Base-by-base conservation (phyloP, 2,888 invertebrate genomes). In the Phania funesta region DNA sequence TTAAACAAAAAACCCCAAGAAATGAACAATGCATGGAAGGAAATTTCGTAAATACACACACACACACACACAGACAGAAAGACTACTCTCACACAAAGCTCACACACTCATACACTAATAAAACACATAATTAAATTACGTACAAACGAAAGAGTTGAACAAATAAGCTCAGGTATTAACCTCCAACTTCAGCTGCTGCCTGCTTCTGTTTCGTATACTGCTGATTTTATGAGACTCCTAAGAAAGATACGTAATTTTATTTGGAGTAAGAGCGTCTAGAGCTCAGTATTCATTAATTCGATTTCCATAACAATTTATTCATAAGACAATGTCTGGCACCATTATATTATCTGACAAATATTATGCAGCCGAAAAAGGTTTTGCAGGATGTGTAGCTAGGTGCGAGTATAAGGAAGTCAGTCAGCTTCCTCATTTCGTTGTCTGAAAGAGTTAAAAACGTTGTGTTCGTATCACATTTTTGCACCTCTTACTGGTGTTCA, bases 261-360 rank as follows among this genome's bases (percentile, higher is more conserved):
- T 38, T 41, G 70, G 50, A 58, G 62, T 67, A 58, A 46, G 64
- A 73, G 80, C 52, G 75, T 81, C 83, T 54, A 76, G 75, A 56
- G 78, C 87, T 86, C 87, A 87, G 89, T 89, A 90, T 91, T 90
- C 90, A 91, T 91, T 90, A 90, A 90, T 90, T 90, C 91, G 90
- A 90, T 90, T 90, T 91, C 90, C 91, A 91, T 90, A 90, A 90
- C 91, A 90, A 90, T 91, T 90, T 90, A 91, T 91, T 90, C 91
- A 91, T 90, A 91, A 90, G 90, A 90, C 90, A 89, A 89, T 90
- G 91, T 91, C 90, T 90, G 89, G 90, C 88, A 89, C 88, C 89
- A 89, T 91, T 88, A 90, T 90, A 88, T 89, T 89, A 89, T 89
- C 89, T 89, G 87, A 88, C 88, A 87, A 87, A 58, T 70, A 50